Conservation (phyloP, 2,113 vertebrate genomes). For the Odobenus rosmarus region DNA sequence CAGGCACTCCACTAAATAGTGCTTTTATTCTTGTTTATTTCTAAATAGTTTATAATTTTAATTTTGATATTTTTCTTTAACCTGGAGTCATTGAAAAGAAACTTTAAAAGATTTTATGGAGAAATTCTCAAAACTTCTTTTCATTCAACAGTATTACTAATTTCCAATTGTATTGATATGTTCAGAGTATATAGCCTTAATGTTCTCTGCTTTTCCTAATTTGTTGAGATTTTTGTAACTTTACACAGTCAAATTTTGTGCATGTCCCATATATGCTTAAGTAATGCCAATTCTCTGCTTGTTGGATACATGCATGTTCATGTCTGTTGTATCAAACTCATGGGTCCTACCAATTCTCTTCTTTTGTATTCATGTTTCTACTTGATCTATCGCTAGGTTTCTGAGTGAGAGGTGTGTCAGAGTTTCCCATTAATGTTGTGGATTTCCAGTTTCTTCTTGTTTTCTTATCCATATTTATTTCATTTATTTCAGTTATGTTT, state of each 20-base stretch:
- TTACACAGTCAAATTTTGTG: background rate
- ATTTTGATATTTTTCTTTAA: constrained; percentile 33
- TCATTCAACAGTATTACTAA: background rate
- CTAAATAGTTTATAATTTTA: background rate
- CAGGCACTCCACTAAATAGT: background rate
- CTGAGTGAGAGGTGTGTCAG: background rate
- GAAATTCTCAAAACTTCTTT: background rate
- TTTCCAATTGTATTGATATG: background rate
- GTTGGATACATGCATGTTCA: background rate
- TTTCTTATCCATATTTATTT: constrained; percentile 34
- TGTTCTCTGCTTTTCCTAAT: background rate
- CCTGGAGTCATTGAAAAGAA: background rate
- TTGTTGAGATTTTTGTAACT: background rate
- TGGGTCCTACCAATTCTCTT: background rate
- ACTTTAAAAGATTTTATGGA: background rate
- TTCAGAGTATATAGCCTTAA: background rate
- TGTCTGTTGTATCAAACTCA: background rate
- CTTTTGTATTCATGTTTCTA: background rate
- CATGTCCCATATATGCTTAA: background rate
- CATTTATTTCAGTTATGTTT: background rate
- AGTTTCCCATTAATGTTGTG: background rate
- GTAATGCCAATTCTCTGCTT: background rate
- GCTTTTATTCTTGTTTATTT: background rate
- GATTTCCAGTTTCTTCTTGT: constrained; percentile 19
- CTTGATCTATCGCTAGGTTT: background rate